A percentile compares a stretch with the other conserved stretches of the same genome.
Conservation (phyloP, 1,140 invertebrate species). For the Lordiphosa mommai region DNA sequence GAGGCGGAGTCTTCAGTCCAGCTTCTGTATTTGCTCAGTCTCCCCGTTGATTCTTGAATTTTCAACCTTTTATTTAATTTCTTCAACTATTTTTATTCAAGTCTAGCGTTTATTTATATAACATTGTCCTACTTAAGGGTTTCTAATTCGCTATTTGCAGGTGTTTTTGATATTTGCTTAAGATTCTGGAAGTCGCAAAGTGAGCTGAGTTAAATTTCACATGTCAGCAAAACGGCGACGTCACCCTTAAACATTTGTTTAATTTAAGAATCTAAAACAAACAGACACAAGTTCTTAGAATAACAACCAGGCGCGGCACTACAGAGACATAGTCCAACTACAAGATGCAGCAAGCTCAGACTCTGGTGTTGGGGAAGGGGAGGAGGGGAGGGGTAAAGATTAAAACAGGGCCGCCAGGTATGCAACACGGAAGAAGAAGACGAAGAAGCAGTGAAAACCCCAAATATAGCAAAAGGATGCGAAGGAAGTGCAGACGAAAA, state of each 20-base stretch:
- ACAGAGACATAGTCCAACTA: neutral
- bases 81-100: too few relatives aligned
- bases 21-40: too few relatives aligned
- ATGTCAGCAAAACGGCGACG: neutral
- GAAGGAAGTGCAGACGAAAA: slow-evolving; percentile 43
- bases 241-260: too few relatives aligned
- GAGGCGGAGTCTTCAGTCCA: too few relatives aligned
- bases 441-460: neutral
- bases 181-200: neutral
- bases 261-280: too few relatives aligned
- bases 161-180: neutral
- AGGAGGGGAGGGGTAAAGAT: neutral
- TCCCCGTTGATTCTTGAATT: too few relatives aligned
- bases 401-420: slow-evolving; percentile 1
- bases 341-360: too few relatives aligned
- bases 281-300: slow-evolving; percentile 13
- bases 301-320: slow-evolving; percentile 26
- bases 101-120: too few relatives aligned
- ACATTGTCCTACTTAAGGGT: too few relatives aligned
- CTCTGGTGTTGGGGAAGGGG: too few relatives aligned
- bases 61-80: too few relatives aligned
- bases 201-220: neutral
- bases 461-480: neutral
- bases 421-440: neutral
- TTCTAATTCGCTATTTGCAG: too few relatives aligned